These are phyloP conservation scores for Vombatus ursinus DNA, from an alignment of 2,113 vertebrate species.

Conservation along the genomic window DNA sequence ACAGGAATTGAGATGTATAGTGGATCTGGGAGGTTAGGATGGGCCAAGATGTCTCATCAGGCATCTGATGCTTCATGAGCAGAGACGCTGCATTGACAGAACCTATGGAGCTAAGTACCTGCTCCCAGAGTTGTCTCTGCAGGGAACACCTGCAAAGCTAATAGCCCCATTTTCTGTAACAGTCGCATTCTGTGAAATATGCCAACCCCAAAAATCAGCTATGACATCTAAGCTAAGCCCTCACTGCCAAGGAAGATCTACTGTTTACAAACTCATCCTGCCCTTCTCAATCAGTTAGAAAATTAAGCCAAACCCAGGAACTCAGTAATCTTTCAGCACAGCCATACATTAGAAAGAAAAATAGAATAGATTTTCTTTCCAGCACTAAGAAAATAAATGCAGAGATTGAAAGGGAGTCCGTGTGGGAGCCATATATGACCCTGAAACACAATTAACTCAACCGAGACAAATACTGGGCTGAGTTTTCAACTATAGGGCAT, in stretches of 20 bases:
- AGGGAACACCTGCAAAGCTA: conserved; percentile 41
- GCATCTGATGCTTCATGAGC: not conserved
- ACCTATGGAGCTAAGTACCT: conserved; percentile 26
- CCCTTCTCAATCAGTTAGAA: conserved; percentile 30
- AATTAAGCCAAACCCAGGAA: conserved; percentile 43
- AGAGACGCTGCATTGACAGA: conserved; percentile 18
- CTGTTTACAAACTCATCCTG: conserved; percentile 24
- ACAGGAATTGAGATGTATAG: not conserved
- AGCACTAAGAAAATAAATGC: conserved; percentile 38
- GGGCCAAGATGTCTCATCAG: not conserved
- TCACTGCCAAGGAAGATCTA: conserved; percentile 4
- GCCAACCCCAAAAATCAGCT: conserved; percentile 20
- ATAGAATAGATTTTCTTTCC: conserved; percentile 41
- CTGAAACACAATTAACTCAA: conserved; percentile 34
- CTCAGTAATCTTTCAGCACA: conserved; percentile 38
- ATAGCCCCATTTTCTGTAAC: conserved; percentile 50
- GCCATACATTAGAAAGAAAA: not conserved
- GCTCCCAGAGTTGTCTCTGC: not conserved
- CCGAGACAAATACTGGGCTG: conserved; percentile 52
- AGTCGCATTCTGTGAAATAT: conserved; percentile 39
- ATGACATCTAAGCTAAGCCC: conserved; percentile 25
- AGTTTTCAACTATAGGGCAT: conserved; percentile 14
- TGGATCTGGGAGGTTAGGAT: not conserved
- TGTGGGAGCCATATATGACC: not conserved
- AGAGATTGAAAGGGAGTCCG: conserved; percentile 46